Conservation (phyloP, 2,113 vertebrate genomes). For the Lasiurus borealis region DNA sequence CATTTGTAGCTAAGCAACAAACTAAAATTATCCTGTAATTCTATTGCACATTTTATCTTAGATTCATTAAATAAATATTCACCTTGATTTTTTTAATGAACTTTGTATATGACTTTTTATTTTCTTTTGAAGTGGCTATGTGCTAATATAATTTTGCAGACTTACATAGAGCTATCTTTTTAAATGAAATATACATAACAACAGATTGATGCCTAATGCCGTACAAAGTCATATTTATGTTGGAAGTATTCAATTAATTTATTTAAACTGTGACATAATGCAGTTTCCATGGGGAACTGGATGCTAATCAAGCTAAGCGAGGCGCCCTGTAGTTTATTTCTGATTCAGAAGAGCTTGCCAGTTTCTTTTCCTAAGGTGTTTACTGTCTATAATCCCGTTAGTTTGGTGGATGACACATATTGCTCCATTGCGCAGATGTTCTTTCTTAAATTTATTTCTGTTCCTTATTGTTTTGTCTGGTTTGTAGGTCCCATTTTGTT, state of each 20-base stretch:
- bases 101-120: conserved; percentile 16
- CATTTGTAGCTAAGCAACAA: conserved; percentile 67
- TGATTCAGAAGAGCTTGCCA: background rate
- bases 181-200: background rate
- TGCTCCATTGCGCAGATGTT: background rate
- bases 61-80: background rate
- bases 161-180: background rate
- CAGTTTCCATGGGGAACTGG: conserved; percentile 64
- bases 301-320: background rate
- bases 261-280: conserved; percentile 35
- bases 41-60: background rate
- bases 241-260: conserved; percentile 44
- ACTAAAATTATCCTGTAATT: background rate
- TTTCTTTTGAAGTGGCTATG: background rate
- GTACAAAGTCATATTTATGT: conserved; percentile 19
- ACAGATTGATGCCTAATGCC: background rate
- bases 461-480: background rate
- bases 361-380: conserved; percentile 34
- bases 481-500: background rate
- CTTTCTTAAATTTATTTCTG: background rate
- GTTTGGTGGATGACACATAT: background rate
- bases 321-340: conserved; percentile 6
- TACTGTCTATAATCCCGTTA: conserved; percentile 22
- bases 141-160: background rate
- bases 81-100: background rate